A percentile compares a stretch with the other conserved stretches of the same genome.
Conservation (phyloP, 1,140 invertebrate species). For the Aplysia californica region DNA sequence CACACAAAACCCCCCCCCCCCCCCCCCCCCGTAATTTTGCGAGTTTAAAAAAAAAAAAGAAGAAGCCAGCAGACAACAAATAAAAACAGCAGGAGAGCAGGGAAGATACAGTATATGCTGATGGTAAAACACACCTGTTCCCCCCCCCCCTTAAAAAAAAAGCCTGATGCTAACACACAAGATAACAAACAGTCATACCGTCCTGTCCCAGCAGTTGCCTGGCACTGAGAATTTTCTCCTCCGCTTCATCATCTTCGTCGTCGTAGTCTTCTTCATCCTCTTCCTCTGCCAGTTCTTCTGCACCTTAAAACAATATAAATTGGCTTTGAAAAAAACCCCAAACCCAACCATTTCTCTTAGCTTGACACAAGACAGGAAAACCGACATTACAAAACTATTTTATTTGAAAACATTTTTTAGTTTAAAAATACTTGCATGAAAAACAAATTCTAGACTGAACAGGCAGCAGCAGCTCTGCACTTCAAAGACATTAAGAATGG, state of each 20-base stretch:
- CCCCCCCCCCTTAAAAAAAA: background rate
- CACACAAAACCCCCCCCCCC: background rate
- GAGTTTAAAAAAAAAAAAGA: background rate
- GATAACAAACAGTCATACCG: slow-evolving; percentile 3
- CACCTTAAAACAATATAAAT: background rate
- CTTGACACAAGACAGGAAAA: background rate
- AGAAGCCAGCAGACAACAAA: background rate
- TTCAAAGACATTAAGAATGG: background rate
- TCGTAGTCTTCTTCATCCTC: slow-evolving; percentile 16
- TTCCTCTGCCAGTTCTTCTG: background rate
- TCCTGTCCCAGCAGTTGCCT: slow-evolving; percentile 4
- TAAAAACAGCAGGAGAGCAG: background rate
- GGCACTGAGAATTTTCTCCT: slow-evolving; percentile 3
- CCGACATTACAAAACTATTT: background rate
- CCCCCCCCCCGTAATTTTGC: background rate
- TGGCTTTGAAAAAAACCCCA: background rate
- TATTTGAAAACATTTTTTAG: background rate
- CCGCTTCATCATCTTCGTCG: slow-evolving; percentile 11
- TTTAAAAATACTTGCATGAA: background rate
- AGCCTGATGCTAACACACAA: background rate
- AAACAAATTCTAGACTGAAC: background rate
- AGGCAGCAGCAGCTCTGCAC: background rate
- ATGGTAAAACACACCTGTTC: background rate
- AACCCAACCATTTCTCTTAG: background rate
- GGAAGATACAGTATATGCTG: background rate